Evolutionary conservation across 2,113 vertebrate species (phyloP).

Genomic region (Phalacrocorax aristotelis): DNA sequence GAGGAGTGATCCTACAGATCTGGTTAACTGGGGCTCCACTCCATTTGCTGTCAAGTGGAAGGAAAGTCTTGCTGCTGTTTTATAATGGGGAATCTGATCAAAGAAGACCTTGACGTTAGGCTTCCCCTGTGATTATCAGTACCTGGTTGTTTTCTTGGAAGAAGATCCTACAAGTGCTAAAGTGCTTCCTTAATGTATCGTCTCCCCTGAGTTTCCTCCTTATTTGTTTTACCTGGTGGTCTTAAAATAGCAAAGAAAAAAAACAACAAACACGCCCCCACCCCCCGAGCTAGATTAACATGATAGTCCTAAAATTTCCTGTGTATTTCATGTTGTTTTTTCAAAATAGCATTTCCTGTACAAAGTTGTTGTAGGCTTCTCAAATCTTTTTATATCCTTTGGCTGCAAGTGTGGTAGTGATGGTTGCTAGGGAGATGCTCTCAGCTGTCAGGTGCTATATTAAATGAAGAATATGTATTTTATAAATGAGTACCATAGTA

Average conservation of each 20-base stretch:
- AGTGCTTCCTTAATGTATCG: background rate
- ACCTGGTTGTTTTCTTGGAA: background rate
- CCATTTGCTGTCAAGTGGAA: background rate
- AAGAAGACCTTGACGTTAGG: background rate
- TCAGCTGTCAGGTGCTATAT: background rate
- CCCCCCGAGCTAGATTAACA: background rate
- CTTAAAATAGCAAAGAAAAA: background rate
- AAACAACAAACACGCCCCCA: background rate
- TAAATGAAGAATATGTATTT: background rate
- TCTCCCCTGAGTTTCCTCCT: background rate
- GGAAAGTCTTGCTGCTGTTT: background rate
- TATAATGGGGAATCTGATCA: background rate
- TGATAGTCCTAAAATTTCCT: background rate
- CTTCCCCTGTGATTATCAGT: background rate
- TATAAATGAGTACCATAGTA: background rate
- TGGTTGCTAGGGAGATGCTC: slow-evolving; percentile 18
- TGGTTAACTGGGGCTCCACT: background rate
- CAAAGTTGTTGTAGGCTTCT: background rate
- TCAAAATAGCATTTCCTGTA: background rate
- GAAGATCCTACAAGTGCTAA: background rate
- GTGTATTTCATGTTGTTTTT: background rate
- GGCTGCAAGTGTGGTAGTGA: background rate
- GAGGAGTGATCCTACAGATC: background rate
- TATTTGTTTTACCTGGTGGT: background rate
- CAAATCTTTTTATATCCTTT: background rate